phyloP scores from a whole-genome alignment of 2,888 invertebrate species.

The Sinodicranocentrus sp. region DNA sequence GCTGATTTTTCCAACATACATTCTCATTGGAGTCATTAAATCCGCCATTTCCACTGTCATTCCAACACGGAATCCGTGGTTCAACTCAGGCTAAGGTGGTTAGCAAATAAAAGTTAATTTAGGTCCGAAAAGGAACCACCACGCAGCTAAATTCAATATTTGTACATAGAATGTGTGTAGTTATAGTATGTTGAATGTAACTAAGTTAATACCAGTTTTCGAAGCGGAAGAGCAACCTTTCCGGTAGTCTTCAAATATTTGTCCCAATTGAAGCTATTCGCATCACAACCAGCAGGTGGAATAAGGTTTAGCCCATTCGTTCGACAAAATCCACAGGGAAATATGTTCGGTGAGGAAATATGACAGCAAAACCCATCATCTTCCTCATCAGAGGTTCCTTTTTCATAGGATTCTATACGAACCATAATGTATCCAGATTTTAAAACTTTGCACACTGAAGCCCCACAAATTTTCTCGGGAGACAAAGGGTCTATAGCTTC shows the following conservation, averaged over 20 bases:
- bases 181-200: no score
- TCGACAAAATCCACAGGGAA: conserved; percentile 95
- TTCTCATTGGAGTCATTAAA: conserved; percentile 96
- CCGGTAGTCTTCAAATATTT: conserved; percentile 82
- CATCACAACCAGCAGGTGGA: conserved; percentile 87
- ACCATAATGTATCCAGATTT: conserved; percentile 97
- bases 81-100: conserved; percentile 81
- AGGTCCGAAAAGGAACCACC: no score
- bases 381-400: conserved; percentile 79
- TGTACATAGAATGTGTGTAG: no score
- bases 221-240: no score
- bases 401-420: conserved; percentile 90
- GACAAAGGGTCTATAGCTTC: conserved; percentile 98
- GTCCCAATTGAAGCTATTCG: conserved; percentile 86
- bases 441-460: conserved; percentile 95
- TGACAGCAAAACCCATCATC: conserved; percentile 97
- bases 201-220: no score
- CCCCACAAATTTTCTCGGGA: conserved; percentile 94
- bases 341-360: conserved; percentile 94
- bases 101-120: no score
- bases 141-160: no score
- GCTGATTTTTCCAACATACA: conserved; percentile 96
- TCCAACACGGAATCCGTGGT: conserved; percentile 94
- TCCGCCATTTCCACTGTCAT: conserved; percentile 98
- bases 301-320: no score